Base-by-base conservation (phyloP, 2,888 invertebrate species). In the Cheiracanthium punctorium region DNA sequence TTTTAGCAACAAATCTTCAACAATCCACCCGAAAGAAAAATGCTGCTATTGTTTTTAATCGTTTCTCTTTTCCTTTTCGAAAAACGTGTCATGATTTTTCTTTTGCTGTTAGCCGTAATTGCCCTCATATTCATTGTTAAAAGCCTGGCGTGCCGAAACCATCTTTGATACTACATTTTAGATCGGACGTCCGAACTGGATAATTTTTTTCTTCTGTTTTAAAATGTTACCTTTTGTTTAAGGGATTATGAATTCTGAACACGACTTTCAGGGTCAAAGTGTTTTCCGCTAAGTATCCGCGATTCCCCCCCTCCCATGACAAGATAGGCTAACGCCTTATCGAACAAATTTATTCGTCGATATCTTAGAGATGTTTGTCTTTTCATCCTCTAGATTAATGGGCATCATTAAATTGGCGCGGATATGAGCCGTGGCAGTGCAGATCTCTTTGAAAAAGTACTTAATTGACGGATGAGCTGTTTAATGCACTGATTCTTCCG, bases 251-350 rank as follows among this genome's bases (percentile, higher is more conserved):
- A 71, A 71, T 71, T 71, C 71, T 28, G 17, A 0, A 17, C 71
- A 71, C 29, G 71, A 71, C 58, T 20, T 43, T 43, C 29, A 37
- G 71, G 71, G 71, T 71, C 71, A 71, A 43, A 43, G 43, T 71
- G 28, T 71, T 71, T 71, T 17, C 43, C 43, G 43, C 43, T 29
- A 71, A 71, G 29, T 71, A 71, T 37, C 70, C 33, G 7, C 20
- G 32, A n/a, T 32, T 4, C 43, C 71, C 71, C 33, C 24, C 71
- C 71, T 4, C 71, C 43, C 43, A 71, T 71, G 28, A 43, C 71
- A 29, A 71, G 43, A 43, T 20, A 29, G 71, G 28, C 43, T 12
- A 1, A 17, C 29, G 43, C 43, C 37, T 41, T 71, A 71, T 71
- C 71, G 43, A 1, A 10, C 37, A 43, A 33, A 71, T 71, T 29